These are phyloP conservation scores for Chironomus riparius DNA, from an alignment of 2,888 invertebrate genomes.

Conservation along the genomic window DNA sequence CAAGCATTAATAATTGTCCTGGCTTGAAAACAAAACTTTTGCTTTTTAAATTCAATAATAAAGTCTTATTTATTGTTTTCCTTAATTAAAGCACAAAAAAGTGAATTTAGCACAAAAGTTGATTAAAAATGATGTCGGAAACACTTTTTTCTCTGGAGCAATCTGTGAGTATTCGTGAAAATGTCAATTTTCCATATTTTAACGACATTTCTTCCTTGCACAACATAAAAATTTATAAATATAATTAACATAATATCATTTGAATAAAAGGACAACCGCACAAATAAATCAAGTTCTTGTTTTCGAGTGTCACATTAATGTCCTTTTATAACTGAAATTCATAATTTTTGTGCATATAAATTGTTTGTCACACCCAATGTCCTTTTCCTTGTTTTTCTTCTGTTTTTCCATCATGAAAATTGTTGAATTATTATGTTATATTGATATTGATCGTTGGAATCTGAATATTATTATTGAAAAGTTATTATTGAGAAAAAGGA, in stretches of 20 bases:
- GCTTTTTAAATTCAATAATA: no score
- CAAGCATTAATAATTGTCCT: no score
- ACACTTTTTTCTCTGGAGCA: slow-evolving; percentile 16
- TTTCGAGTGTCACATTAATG: neutral
- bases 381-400: no score
- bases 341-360: neutral
- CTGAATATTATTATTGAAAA: no score
- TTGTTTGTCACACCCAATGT: neutral
- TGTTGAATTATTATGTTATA: no score
- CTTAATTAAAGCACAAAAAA: no score
- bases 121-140: slow-evolving; percentile 17
- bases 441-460: no score
- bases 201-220: neutral
- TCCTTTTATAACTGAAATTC: neutral
- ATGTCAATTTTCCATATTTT: neutral
- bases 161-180: neutral
- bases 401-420: neutral
- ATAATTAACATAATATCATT: neutral
- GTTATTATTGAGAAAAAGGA: no score
- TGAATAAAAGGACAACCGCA: no score
- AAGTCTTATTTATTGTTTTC: no score
- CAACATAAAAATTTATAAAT: neutral
- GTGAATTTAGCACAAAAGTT: neutral
- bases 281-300: no score
- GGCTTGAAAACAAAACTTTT: no score